Conservation (phyloP, 2,113 vertebrate genomes). For the Sialia sialis region DNA sequence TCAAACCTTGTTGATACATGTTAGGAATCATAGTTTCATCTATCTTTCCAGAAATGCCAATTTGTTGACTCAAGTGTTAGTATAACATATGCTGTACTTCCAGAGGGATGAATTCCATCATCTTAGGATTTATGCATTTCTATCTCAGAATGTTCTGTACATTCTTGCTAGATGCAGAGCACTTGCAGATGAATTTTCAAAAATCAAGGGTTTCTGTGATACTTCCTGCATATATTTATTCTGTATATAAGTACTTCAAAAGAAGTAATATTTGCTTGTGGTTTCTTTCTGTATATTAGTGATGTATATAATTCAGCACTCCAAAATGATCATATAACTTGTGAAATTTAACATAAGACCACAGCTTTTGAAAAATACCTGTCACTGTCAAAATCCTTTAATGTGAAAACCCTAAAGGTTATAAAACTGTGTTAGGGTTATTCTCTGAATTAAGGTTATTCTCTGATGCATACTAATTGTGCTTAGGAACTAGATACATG, state of each 20-base stretch:
- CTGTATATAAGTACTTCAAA: not conserved
- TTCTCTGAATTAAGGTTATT: not conserved
- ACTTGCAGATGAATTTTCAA: not conserved
- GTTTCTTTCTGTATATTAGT: not conserved
- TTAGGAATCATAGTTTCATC: not conserved
- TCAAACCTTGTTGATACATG: not conserved
- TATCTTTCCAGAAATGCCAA: slow-evolving; percentile 6
- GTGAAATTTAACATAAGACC: not conserved
- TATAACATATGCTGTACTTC: slow-evolving; percentile 15
- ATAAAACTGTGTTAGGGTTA: not conserved
- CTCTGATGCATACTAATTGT: not conserved
- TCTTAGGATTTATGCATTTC: not conserved
- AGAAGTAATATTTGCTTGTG: not conserved
- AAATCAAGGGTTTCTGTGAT: not conserved
- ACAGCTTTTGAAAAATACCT: not conserved
- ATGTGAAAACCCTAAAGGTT: not conserved
- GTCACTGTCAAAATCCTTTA: not conserved
- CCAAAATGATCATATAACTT: not conserved
- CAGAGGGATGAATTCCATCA: not conserved
- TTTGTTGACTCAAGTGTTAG: slow-evolving; percentile 12
- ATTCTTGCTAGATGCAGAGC: not conserved
- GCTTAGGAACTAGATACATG: not conserved
- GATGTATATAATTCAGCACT: not conserved
- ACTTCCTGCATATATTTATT: not conserved
- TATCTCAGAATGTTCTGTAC: not conserved